Conservation (phyloP, 2,113 vertebrate genomes). For the Tautogolabrus adspersus region DNA sequence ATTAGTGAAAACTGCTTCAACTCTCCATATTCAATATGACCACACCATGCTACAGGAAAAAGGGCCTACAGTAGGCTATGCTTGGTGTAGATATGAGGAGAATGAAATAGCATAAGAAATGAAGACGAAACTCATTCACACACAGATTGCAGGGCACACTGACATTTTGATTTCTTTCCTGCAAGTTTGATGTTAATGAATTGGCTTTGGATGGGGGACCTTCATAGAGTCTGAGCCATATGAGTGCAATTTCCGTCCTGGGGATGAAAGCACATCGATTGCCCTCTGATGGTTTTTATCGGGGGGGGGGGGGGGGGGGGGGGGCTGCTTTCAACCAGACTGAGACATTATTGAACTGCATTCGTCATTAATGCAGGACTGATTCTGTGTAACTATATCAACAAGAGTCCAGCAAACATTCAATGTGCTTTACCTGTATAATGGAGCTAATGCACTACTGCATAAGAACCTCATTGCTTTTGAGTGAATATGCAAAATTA, state of each 20-base stretch:
- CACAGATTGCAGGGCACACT: constrained; percentile 67
- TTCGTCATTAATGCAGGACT: constrained; percentile 76
- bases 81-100: constrained; percentile 31
- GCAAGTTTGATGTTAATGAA: constrained; percentile 84
- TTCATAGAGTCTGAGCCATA: constrained; percentile 79
- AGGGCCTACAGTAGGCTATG: constrained; percentile 31
- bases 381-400: constrained; percentile 76
- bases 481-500: constrained; percentile 56
- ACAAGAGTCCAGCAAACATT: constrained; percentile 67
- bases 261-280: constrained; percentile 85
- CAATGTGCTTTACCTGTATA: constrained; percentile 43
- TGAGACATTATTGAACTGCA: constrained; percentile 80
- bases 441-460: constrained; percentile 28
- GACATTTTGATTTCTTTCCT: constrained; percentile 83
- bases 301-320: constrained; percentile 59
- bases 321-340: constrained; percentile 80
- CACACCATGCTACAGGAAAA: background rate
- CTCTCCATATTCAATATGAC: constrained; percentile 12
- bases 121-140: constrained; percentile 68
- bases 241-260: constrained; percentile 84
- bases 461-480: constrained; percentile 25
- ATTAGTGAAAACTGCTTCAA: background rate
- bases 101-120: constrained; percentile 67
- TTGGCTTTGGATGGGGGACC: constrained; percentile 78
- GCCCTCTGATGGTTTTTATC: constrained; percentile 83